These are phyloP conservation scores for Eptesicus fuscus DNA, from an alignment of 2,113 vertebrate genomes.

Conservation along the genomic window DNA sequence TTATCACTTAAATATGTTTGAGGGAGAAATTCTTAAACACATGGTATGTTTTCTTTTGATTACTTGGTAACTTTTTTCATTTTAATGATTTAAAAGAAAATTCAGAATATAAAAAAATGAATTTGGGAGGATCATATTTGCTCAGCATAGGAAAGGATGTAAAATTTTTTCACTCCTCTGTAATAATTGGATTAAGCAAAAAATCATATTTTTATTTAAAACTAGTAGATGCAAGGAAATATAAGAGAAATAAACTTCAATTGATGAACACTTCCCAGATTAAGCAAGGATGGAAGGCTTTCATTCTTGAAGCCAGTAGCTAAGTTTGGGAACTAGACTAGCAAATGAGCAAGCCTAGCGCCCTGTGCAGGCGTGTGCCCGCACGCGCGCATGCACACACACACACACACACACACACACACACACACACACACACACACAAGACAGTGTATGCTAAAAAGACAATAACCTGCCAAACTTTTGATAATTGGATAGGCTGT, in stretches of 20 bases:
- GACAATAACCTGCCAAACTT: neutral
- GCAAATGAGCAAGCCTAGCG: neutral
- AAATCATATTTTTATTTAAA: neutral
- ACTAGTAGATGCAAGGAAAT: neutral
- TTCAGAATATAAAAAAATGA: neutral
- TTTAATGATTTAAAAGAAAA: neutral
- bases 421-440: neutral
- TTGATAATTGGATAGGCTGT: neutral
- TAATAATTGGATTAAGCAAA: neutral
- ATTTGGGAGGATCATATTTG: neutral
- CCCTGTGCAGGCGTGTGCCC: no score
- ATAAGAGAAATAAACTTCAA: neutral
- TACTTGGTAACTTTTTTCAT: neutral
- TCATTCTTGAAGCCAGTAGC: neutral
- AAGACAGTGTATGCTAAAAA: neutral
- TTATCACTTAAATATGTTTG: neutral
- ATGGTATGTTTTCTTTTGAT: neutral
- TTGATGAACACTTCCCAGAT: neutral
- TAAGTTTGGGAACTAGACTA: neutral
- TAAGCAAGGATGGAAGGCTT: neutral
- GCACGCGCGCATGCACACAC: accelerated
- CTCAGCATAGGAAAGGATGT: neutral
- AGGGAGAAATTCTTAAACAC: neutral
- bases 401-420: neutral
- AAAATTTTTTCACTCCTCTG: neutral